Evolutionary conservation across 2,113 vertebrate genomes (phyloP).

Genomic region (Eidolon helvum): DNA sequence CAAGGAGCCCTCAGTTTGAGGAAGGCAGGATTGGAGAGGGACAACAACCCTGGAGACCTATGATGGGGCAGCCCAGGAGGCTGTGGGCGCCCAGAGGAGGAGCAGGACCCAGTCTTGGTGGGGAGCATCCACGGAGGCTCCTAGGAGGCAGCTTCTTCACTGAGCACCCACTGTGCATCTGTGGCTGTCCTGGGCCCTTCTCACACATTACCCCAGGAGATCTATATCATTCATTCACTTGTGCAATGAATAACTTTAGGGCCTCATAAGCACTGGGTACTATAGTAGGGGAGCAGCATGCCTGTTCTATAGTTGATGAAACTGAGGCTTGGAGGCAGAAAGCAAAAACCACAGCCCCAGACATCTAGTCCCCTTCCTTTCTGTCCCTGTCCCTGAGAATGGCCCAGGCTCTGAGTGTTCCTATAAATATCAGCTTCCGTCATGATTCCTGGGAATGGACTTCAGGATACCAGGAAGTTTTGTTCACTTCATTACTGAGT

Average conservation of each 20-base stretch:
- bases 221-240: not conserved
- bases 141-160: not conserved
- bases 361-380: not conserved
- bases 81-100: not conserved
- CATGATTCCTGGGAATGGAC: not conserved
- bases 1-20: not conserved
- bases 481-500: not conserved
- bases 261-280: rapidly evolving
- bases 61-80: not conserved
- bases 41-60: not conserved
- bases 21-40: not conserved
- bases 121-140: not conserved
- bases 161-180: not conserved
- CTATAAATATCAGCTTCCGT: not conserved
- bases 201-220: rapidly evolving
- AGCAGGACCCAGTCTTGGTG: rapidly evolving
- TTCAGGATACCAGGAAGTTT: not conserved
- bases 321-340: not conserved
- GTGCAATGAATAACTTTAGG: not conserved
- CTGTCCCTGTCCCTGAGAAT: not conserved
- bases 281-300: rapidly evolving
- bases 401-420: too few species aligned
- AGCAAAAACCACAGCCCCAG: not conserved
- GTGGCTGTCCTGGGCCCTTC: not conserved
- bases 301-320: not conserved